Base-by-base conservation (phyloP, 1,140 invertebrate species). In the Scylla paramamosain region DNA sequence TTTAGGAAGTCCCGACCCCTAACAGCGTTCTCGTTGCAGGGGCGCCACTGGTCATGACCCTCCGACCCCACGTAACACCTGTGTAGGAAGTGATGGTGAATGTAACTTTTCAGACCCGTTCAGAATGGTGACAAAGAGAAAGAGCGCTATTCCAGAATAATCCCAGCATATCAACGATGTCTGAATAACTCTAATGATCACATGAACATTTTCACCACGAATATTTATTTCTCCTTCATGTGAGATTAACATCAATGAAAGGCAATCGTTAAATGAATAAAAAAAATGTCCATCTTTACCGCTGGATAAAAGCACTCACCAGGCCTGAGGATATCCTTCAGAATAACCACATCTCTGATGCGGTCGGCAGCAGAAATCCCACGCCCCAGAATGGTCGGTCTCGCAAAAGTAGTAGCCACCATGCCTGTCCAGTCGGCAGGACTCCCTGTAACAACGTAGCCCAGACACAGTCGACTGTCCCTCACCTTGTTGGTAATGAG, bases 311-410 rank as follows among this genome's bases (percentile, higher is more conserved):
- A 59, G 10, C 16, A 59, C 52, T 59, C 52, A 59, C 94, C 94
- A 95, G 48, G 67, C 45, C n/a, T 28, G n/a, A 16, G 29, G 32
- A 52, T 84, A 91, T 20, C 88, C 94, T 84, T 95, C 82, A 1
- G 94, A 95, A 29, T 52, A 46, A 45, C 93, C 94, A 91, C 95
- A 96, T 16, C 87, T 20, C 91, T 89, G 86, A 29, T 83, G 39
- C 6, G 96, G 96, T 86, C 96, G 92, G n/a, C 96, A 96, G 77
- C 96, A 96, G 95, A 95, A 96, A 91, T 96, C 96, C 96, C 96
- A 96, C 32, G 94, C 95, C 31, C 93, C 96, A 4, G 92, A 92
- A 52, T 67, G 31, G 90, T 96, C 95, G 25, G 95, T 95, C 39
- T 96, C 91, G 32, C 96, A 96, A 93, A 83, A 95, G 91, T 86